Evolutionary conservation across 2,888 invertebrate species (phyloP).

Genomic region (Patella depressa): DNA sequence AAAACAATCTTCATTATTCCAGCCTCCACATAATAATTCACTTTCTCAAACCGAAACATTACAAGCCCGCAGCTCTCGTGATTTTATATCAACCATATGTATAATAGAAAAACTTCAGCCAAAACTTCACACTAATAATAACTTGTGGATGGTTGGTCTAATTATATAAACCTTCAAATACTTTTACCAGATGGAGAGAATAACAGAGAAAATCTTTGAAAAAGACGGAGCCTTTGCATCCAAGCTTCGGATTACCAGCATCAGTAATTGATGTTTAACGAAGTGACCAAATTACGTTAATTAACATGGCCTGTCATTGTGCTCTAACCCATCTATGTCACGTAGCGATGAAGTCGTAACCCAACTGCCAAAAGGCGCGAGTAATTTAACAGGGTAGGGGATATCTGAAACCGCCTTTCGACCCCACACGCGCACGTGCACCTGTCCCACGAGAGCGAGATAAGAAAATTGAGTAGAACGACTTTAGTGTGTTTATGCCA

Average conservation of each 20-base stretch:
- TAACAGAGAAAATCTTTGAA: constrained; percentile 2
- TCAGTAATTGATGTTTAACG: constrained; percentile 5
- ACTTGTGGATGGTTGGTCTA: constrained; percentile 6
- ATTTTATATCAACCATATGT: too few relatives aligned
- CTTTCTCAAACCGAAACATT: too few relatives aligned
- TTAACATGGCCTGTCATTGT: constrained; percentile 10
- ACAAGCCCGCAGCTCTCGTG: too few relatives aligned
- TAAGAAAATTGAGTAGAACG: constrained; percentile 5
- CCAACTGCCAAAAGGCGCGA: constrained; percentile 2
- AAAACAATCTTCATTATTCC: too few relatives aligned
- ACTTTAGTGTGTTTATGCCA: constrained; percentile 15
- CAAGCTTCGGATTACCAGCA: neutral
- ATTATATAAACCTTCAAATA: constrained; percentile 9
- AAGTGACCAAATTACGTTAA: constrained; percentile 8
- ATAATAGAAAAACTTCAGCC: too few relatives aligned
- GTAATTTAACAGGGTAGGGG: constrained; percentile 11
- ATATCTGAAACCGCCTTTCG: constrained; percentile 13
- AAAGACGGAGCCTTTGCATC: neutral
- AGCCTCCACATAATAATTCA: too few relatives aligned
- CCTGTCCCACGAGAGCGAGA: constrained; percentile 16
- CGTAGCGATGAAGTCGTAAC: neutral
- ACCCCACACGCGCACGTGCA: constrained; percentile 22
- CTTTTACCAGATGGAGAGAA: constrained; percentile 3
- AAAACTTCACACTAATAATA: neutral
- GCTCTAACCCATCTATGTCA: constrained; percentile 1